phyloP scores from a whole-genome alignment of 2,797 vertebrate species.

The Silurus lanzhouensis region DNA sequence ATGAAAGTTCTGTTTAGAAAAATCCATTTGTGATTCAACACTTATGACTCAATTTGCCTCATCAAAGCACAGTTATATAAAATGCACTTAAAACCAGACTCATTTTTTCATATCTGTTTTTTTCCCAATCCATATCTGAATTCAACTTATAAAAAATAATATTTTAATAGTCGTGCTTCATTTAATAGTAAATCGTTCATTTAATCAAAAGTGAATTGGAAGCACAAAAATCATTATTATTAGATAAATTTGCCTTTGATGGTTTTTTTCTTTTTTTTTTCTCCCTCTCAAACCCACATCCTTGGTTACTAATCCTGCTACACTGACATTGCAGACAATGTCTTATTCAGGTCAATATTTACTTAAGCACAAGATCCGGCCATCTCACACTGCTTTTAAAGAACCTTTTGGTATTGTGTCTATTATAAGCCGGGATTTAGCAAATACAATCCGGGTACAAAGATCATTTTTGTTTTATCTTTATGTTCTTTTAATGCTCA shows the following conservation, averaged over 20 bases:
- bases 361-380: constrained; percentile 55
- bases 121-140: constrained; percentile 23
- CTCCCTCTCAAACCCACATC: constrained; percentile 58
- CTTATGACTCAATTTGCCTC: constrained; percentile 8
- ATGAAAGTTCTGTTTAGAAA: not conserved
- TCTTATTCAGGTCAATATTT: constrained; percentile 58
- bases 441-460: not conserved
- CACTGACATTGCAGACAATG: constrained; percentile 43
- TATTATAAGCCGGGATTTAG: constrained; percentile 17
- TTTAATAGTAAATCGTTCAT: not conserved
- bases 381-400: constrained; percentile 41
- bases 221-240: not conserved
- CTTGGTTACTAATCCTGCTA: constrained; percentile 50
- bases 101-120: constrained; percentile 40
- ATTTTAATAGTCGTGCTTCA: not conserved
- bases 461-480: constrained; percentile 13
- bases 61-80: constrained; percentile 9
- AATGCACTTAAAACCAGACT: constrained; percentile 27
- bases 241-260: constrained; percentile 1
- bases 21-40: constrained; percentile 51
- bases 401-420: constrained; percentile 11
- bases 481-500: not conserved
- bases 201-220: not conserved
- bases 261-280: not conserved
- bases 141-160: constrained; percentile 28